Evolutionary conservation across 1,140 invertebrate species (phyloP).

Genomic region (Probaryconus sp.): DNA sequence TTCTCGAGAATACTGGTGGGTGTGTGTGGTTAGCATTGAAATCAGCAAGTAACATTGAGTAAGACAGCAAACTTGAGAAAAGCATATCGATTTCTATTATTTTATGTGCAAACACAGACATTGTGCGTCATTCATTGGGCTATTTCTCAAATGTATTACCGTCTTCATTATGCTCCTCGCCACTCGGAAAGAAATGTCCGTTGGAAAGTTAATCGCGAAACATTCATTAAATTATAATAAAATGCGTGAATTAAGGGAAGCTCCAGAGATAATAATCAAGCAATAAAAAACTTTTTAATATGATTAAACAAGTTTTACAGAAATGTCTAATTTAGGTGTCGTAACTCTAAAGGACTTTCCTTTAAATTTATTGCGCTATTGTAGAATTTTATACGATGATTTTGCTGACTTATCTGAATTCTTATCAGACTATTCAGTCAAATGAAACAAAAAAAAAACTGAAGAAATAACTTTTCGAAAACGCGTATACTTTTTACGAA

Average conservation of each 20-base stretch:
- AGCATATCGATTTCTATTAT: constrained; percentile 20
- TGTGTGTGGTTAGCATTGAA: no score
- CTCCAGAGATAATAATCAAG: not conserved
- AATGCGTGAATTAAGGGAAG: not conserved
- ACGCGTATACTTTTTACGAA: no score
- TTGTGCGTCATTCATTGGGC: constrained; percentile 9
- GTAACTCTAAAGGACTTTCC: not conserved
- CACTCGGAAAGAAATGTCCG: no score
- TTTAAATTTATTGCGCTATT: constrained; percentile 13
- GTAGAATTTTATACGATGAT: constrained; percentile 11
- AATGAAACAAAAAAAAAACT: constrained; percentile 2
- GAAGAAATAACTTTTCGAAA: no score
- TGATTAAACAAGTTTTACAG: constrained; percentile 21
- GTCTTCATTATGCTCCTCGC: no score
- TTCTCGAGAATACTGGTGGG: no score
- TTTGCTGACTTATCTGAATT: constrained; percentile 5
- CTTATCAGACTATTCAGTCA: no score
- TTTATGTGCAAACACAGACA: constrained; percentile 20
- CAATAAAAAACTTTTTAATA: constrained; percentile 26
- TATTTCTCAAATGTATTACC: no score
- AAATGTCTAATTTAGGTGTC: constrained; percentile 1
- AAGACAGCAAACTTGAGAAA: constrained; percentile 19
- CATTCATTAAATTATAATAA: not conserved
- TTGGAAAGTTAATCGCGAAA: no score
- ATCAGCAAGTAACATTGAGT: constrained; percentile 15